Evolutionary conservation across 2,888 invertebrate species (phyloP).

Genomic region (Pasiphila rectangulata): DNA sequence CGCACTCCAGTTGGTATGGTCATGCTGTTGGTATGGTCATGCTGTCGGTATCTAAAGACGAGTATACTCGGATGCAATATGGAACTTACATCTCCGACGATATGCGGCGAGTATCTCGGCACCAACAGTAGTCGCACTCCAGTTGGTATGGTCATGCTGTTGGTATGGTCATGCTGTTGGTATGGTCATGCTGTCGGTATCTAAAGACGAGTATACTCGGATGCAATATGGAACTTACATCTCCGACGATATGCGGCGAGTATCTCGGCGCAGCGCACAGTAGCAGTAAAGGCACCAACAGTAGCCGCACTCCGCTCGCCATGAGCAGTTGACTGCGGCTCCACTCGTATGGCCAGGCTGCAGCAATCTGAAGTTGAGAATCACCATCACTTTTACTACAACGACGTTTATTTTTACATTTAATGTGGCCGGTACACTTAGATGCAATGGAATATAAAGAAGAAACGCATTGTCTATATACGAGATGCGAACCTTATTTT

Average conservation of each 20-base stretch:
- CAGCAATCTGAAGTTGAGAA: conserved; percentile 87
- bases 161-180: too few species aligned
- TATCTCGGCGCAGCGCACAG: conserved; percentile 90
- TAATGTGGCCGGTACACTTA: too few species aligned
- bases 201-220: too few species aligned
- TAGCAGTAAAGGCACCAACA: conserved; percentile 90
- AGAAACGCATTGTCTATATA: too few species aligned
- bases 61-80: conserved; percentile 83
- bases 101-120: conserved; percentile 87
- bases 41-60: too few species aligned
- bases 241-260: conserved; percentile 85
- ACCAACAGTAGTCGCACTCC: conserved; percentile 86
- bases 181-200: too few species aligned
- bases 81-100: conserved; percentile 77
- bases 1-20: conserved; percentile 86
- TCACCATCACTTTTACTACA: too few species aligned
- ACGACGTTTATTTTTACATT: too few species aligned
- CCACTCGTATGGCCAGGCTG: conserved; percentile 91
- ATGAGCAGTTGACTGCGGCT: conserved; percentile 88
- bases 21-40: too few species aligned
- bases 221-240: conserved; percentile 74
- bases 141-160: conserved; percentile 86
- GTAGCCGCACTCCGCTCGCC: conserved; percentile 85
- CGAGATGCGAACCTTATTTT: too few species aligned
- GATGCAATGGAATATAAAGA: too few species aligned